phyloP scores from a whole-genome alignment of 2,888 invertebrate species.

The Drosophila ustulata region DNA sequence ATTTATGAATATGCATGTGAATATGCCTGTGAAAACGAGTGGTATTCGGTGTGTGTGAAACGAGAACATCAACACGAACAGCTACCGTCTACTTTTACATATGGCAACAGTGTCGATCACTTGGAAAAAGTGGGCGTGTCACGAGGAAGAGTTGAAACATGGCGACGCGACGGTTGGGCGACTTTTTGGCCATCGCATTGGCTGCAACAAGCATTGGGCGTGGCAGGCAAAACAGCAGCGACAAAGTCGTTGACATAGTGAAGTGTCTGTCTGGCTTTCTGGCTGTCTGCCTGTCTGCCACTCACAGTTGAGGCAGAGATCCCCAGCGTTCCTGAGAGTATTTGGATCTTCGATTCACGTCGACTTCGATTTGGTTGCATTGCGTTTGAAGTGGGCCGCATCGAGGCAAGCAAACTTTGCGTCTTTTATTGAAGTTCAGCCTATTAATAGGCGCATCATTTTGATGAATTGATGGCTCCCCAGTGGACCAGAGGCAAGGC shows the following conservation, averaged over 20 bases:
- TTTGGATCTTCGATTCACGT: conserved; percentile 41
- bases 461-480: conserved; percentile 81
- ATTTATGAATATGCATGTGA: conserved; percentile 15
- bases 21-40: conserved; percentile 20
- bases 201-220: conserved; percentile 73
- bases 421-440: conserved; percentile 77
- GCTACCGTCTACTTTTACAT: background rate
- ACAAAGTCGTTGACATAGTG: conserved; percentile 70
- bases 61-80: conserved; percentile 23
- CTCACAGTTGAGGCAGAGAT: background rate
- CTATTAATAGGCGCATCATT: conserved; percentile 67
- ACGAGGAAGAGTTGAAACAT: conserved; percentile 71
- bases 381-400: conserved; percentile 67
- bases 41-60: conserved; percentile 10
- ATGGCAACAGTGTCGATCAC: conserved; percentile 63
- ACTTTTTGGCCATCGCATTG: conserved; percentile 69
- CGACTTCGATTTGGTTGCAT: conserved; percentile 62
- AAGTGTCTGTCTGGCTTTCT: conserved; percentile 17
- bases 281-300: too few relatives aligned
- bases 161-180: conserved; percentile 60
- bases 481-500: conserved; percentile 55
- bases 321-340: background rate
- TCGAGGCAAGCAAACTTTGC: conserved; percentile 45
- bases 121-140: conserved; percentile 66
- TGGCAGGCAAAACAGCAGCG: conserved; percentile 48